A percentile compares a stretch with the other conserved stretches of the same genome.
Conservation (phyloP, 2,797 vertebrate species). For the Lacerta viridis region DNA sequence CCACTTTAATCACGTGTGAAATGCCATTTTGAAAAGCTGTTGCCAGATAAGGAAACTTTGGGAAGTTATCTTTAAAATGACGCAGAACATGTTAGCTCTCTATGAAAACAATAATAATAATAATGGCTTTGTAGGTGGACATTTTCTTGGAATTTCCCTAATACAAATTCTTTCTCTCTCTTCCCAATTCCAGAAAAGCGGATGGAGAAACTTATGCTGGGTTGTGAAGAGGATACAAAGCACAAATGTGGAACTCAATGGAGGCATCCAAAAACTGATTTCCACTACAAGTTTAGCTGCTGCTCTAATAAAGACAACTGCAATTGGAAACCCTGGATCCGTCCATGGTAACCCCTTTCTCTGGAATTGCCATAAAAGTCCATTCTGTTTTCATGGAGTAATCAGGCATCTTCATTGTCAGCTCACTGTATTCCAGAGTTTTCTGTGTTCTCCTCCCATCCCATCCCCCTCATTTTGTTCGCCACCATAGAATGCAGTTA, state of each 20-base stretch:
- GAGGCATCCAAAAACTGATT: background rate
- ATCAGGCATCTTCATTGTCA: too few relatives aligned
- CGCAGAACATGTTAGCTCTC: too few relatives aligned
- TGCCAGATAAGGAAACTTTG: too few relatives aligned
- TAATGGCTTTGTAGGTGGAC: too few relatives aligned
- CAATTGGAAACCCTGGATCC: constrained; percentile 10
- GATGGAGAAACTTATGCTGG: background rate
- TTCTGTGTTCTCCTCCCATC: background rate
- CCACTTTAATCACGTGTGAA: too few relatives aligned
- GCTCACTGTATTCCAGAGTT: background rate
- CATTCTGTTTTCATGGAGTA: background rate
- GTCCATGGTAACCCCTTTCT: constrained; percentile 10
- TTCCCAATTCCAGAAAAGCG: background rate
- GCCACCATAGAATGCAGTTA: background rate
- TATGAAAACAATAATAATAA: too few relatives aligned
- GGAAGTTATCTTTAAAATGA: too few relatives aligned
- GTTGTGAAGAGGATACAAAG: background rate
- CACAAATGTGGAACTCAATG: constrained; percentile 9
- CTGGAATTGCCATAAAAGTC: background rate
- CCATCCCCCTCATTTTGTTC: background rate
- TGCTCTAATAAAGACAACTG: constrained; percentile 17
- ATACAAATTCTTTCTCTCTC: background rate
- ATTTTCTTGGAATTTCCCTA: too few relatives aligned
- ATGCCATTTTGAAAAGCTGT: too few relatives aligned
- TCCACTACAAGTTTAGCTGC: background rate